Percentiles rank a stretch among this genome's conserved stretches.
These are phyloP conservation scores for Tachypleus tridentatus DNA, from an alignment of 1,140 invertebrate genomes.

Conservation along the genomic window DNA sequence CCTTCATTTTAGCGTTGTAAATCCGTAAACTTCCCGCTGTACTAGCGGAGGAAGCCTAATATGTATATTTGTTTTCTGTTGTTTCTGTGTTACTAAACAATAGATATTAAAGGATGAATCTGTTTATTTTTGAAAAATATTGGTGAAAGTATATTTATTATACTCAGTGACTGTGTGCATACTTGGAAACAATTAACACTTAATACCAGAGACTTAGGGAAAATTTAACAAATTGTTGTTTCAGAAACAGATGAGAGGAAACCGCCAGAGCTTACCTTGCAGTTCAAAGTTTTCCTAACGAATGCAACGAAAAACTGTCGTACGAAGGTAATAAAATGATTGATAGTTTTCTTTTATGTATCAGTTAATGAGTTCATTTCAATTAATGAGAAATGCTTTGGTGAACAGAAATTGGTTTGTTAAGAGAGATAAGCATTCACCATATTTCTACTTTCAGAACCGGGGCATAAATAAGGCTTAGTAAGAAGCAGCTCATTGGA, in stretches of 20 bases:
- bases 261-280: constrained; percentile 57
- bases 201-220: no score
- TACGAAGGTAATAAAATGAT: constrained; percentile 39
- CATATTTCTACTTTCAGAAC: neutral
- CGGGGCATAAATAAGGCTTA: constrained; percentile 4
- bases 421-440: neutral
- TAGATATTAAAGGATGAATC: no score
- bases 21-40: no score
- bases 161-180: no score
- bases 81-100: no score
- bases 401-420: constrained; percentile 3
- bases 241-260: constrained; percentile 43
- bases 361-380: neutral
- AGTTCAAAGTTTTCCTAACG: constrained; percentile 79
- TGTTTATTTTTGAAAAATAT: no score
- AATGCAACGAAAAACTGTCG: constrained; percentile 74
- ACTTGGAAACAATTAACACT: no score
- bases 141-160: no score
- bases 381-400: neutral
- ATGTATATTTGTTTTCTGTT: no score
- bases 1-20: no score
- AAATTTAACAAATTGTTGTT: neutral
- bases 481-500: neutral
- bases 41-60: no score
- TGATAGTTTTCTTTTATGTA: no score